Conservation (phyloP, 2,797 vertebrate species). For the Urophycis tenuis region DNA sequence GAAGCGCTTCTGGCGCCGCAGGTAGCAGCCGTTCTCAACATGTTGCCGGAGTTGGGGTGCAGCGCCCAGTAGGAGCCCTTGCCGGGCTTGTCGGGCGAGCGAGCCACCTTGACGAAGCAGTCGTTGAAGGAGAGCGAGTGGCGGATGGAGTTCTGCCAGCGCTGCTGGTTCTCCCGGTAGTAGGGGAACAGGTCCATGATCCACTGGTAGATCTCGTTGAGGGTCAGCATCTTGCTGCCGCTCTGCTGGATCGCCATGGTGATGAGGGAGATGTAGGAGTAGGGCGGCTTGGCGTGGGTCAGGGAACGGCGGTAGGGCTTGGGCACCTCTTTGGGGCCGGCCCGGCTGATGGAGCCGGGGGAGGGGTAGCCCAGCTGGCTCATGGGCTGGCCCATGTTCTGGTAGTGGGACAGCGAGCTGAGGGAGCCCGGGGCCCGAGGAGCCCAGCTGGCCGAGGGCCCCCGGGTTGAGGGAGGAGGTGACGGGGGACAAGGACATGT, state of each 20-base stretch:
- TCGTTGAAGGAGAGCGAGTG: slow-evolving; percentile 91
- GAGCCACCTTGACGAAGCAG: slow-evolving; percentile 87
- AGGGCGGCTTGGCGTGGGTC: slow-evolving; percentile 85
- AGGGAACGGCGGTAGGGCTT: slow-evolving; percentile 82
- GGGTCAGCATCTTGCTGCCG: slow-evolving; percentile 84
- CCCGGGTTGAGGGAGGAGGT: slow-evolving; percentile 63
- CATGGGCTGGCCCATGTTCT: slow-evolving; percentile 74
- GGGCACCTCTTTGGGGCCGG: slow-evolving; percentile 70
- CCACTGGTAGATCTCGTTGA: slow-evolving; percentile 93
- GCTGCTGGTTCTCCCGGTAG: slow-evolving; percentile 87
- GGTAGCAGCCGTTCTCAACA: slow-evolving; percentile 94
- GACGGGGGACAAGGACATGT: slow-evolving; percentile 74
- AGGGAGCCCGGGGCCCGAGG: slow-evolving; percentile 60
- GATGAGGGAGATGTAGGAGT: slow-evolving; percentile 89
- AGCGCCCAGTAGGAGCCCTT: slow-evolving; percentile 90
- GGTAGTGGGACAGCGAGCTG: slow-evolving; percentile 74
- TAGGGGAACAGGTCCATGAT: slow-evolving; percentile 92
- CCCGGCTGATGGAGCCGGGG: slow-evolving; percentile 57
- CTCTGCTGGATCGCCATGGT: slow-evolving; percentile 93
- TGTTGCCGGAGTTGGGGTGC: slow-evolving; percentile 87
- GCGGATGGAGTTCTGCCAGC: slow-evolving; percentile 90
- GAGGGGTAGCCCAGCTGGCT: slow-evolving; percentile 70
- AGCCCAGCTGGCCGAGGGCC: slow-evolving; percentile 67
- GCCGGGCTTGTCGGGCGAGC: slow-evolving; percentile 85
- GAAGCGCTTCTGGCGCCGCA: slow-evolving; percentile 87